Conservation (phyloP, 2,888 invertebrate species). For the Pelosia muscerda region DNA sequence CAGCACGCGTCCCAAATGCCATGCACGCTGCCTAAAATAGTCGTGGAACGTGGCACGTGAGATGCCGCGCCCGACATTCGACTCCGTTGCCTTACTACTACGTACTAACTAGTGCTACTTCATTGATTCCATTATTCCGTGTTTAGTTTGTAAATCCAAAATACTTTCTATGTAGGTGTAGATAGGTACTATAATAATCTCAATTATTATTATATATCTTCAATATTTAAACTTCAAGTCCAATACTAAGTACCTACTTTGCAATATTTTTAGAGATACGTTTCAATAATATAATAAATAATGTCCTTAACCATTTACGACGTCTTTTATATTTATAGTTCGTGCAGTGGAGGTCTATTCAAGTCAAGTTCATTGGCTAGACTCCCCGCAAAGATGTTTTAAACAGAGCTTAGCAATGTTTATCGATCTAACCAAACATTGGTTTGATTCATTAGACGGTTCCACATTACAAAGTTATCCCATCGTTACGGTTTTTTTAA, state of each 20-base stretch:
- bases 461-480: neutral
- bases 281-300: conserved; percentile 1
- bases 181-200: neutral
- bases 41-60: conserved; percentile 58
- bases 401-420: conserved; percentile 14
- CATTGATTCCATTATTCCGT: conserved; percentile 8
- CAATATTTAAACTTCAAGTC: neutral
- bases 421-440: conserved; percentile 18
- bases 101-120: neutral
- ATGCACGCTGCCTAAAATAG: conserved; percentile 80
- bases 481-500: neutral
- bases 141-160: neutral
- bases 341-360: conserved; percentile 74
- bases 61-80: conserved; percentile 67
- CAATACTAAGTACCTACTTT: neutral
- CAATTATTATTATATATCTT: neutral
- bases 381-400: conserved; percentile 71
- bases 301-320: neutral
- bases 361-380: conserved; percentile 80
- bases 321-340: conserved; percentile 63
- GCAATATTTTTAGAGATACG: neutral
- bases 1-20: conserved; percentile 82
- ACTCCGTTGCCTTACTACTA: conserved; percentile 52
- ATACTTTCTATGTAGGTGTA: neutral
- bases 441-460: conserved; percentile 3